Evolutionary conservation across 2,888 invertebrate species (phyloP).

Genomic region (Sarcophaga subvicina): DNA sequence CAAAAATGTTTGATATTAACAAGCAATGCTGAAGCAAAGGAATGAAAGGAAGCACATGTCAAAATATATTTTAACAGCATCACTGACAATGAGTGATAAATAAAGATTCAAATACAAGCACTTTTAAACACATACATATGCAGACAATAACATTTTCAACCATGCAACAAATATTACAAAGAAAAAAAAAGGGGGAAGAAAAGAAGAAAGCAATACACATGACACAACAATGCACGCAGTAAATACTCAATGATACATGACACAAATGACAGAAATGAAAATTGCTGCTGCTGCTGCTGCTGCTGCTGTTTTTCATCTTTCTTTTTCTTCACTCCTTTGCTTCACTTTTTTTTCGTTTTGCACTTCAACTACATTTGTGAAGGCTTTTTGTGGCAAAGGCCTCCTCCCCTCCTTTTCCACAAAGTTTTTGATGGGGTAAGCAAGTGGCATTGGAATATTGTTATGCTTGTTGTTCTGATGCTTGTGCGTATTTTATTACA

Average conservation of each 20-base stretch:
- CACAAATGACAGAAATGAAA: slow-evolving; percentile 61
- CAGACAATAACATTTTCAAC: neutral
- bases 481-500: neutral
- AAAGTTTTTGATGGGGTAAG: no score
- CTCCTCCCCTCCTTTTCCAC: no score
- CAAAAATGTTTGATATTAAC: slow-evolving; percentile 62
- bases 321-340: neutral
- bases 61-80: slow-evolving; percentile 69
- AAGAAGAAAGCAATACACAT: slow-evolving; percentile 16
- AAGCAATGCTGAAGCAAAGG: slow-evolving; percentile 60
- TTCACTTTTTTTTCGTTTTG: neutral
- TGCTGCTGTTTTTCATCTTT: neutral
- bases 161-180: slow-evolving; percentile 36
- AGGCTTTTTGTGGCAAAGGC: no score
- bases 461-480: neutral
- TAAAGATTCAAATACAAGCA: slow-evolving; percentile 25
- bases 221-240: slow-evolving; percentile 55
- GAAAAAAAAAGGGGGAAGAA: neutral
- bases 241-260: slow-evolving; percentile 62
- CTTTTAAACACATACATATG: neutral
- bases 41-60: slow-evolving; percentile 72
- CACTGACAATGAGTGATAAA: slow-evolving; percentile 68
- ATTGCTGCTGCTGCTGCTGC: slow-evolving; percentile 39
- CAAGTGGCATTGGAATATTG: neutral
- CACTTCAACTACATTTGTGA: no score